A percentile compares a stretch with the other conserved stretches of the same genome.
Evolutionary conservation across 2,113 vertebrate species (phyloP).

Genomic region (Lampris megalopsis): DNA sequence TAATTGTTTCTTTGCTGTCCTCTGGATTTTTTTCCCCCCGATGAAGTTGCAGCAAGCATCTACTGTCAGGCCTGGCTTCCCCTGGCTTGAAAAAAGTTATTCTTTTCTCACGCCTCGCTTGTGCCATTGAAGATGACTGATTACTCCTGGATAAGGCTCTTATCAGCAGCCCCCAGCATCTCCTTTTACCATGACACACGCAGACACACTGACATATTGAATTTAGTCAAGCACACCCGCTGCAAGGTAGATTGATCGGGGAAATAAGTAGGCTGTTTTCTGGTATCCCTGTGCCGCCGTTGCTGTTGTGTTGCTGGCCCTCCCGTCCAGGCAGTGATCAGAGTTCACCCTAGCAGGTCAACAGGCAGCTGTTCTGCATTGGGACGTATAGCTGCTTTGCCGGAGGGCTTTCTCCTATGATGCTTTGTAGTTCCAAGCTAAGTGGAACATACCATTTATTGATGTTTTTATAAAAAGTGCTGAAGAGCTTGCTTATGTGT

Average conservation of each 20-base stretch:
- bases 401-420: too few relatives aligned
- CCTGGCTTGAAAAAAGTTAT: not conserved
- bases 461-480: too few relatives aligned
- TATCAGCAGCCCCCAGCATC: slow-evolving; percentile 13
- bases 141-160: slow-evolving; percentile 15
- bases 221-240: not conserved
- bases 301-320: not conserved
- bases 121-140: not conserved
- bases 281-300: not conserved
- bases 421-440: too few relatives aligned
- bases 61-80: not conserved
- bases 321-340: slow-evolving; percentile 2
- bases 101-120: not conserved
- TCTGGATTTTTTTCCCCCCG: too few relatives aligned
- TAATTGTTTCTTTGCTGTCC: too few relatives aligned
- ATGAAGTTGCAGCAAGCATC: not conserved
- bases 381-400: too few relatives aligned
- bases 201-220: not conserved
- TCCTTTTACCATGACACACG: not conserved
- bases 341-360: not conserved
- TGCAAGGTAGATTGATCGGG: not conserved
- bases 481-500: too few relatives aligned
- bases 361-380: too few relatives aligned
- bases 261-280: not conserved
- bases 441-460: too few relatives aligned